Evolutionary conservation across 2,113 vertebrate genomes (phyloP), one percentile per base, ranked within the genome.

Genomic region (Tamias sibiricus): DNA sequence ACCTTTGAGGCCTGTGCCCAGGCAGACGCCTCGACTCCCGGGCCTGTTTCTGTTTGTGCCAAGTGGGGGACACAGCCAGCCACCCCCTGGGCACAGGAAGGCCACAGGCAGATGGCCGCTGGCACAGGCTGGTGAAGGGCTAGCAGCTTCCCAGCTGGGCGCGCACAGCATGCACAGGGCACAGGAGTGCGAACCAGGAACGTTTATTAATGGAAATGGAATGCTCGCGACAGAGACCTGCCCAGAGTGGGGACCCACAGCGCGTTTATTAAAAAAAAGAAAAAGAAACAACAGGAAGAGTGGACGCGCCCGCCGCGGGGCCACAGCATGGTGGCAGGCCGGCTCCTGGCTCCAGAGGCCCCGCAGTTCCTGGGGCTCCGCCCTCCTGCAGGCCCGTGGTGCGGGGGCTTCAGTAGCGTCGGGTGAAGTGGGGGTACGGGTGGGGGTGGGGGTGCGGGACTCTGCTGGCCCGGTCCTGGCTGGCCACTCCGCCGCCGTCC

Each of bases 401-500:
- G 35, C 13, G 62, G n/a, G n/a, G 88, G 69, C 24, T 30, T 97
- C 86, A 99, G 97, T 98, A 99, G 95, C 96, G 98, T 87, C 97
- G 98, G 83, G 97, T 84, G 59, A 98, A 98, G 40, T 98, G 98
- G 0, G 98, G 97, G 0, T 91, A 81, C 0, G 59, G 68, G 17
- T 97, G 98, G 74, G 98, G 87, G 44, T 79, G 92, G 6, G 98
- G 97, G 0, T 87, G 95, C 0, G 81, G 71, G 30, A 24, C 85
- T 54, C 98, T 83, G 97, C 66, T 81, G 4, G 88, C 77, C 90
- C 98, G 62, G 47, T 98, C 98, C 62, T 98, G 99, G 22, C 98
- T 97, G 0, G 98, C 98, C 87, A 99, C 99, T 32, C 98, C 98
- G 59, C 98, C 99, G 1, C 98, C 99, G 59, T 99, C 99, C 42